phyloP scores from a whole-genome alignment of 2,888 invertebrate genomes.

The Drosophila paranaensis region DNA sequence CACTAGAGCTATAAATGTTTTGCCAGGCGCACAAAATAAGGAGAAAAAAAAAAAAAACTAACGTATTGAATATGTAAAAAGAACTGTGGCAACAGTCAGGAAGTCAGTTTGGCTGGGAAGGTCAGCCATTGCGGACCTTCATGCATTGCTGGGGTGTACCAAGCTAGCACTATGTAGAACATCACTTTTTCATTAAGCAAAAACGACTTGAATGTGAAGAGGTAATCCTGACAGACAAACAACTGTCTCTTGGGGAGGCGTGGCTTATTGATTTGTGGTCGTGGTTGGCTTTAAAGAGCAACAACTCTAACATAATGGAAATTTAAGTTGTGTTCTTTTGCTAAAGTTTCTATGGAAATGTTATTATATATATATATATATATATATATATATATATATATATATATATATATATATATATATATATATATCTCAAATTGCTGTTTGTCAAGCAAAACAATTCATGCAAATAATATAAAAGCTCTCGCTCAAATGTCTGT shows the following conservation, averaged over 20 bases:
- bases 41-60: slow-evolving; percentile 16
- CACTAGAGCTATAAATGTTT: slow-evolving; percentile 31
- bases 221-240: slow-evolving; percentile 4
- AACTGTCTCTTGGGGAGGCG: slow-evolving; percentile 16
- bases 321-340: not conserved
- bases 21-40: slow-evolving; percentile 13
- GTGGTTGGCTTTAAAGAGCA: not conserved
- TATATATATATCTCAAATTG: too few species aligned
- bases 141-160: slow-evolving; percentile 36
- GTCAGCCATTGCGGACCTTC: slow-evolving; percentile 19
- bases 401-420: too few species aligned
- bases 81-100: slow-evolving; percentile 23
- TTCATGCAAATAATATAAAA: not conserved
- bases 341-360: not conserved
- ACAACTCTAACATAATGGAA: not conserved
- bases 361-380: too few species aligned
- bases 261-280: slow-evolving; percentile 32
- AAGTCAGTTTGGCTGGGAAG: slow-evolving; percentile 5
- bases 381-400: too few species aligned
- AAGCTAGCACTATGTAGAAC: slow-evolving; percentile 8
- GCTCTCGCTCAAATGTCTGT: not conserved
- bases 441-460: not conserved
- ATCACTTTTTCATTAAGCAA: slow-evolving; percentile 36
- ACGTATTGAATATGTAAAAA: slow-evolving; percentile 59
- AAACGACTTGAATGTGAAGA: slow-evolving; percentile 12